phyloP scores from a whole-genome alignment of 2,797 vertebrate species.

The Australoheros facetus region DNA sequence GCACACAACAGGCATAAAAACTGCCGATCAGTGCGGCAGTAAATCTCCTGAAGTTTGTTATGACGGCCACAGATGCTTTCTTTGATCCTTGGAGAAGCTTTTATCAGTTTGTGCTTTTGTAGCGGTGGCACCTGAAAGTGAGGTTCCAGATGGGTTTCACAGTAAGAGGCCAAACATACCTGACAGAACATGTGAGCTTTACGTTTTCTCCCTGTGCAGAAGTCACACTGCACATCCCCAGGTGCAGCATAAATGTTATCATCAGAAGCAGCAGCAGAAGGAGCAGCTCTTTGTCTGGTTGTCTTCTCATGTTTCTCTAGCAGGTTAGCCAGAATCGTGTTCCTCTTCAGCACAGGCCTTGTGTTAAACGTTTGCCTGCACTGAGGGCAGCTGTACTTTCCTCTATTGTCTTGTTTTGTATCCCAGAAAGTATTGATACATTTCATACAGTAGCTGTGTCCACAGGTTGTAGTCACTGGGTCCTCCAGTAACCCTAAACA shows the following conservation, averaged over 20 bases:
- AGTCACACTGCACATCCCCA: constrained; percentile 55
- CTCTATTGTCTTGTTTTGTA: background rate
- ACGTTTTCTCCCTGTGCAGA: constrained; percentile 33
- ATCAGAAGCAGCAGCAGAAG: background rate
- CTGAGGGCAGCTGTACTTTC: constrained; percentile 57
- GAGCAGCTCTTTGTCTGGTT: background rate
- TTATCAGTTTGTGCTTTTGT: constrained; percentile 49
- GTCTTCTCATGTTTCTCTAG: constrained; percentile 36
- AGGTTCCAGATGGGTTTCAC: constrained; percentile 47
- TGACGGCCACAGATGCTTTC: constrained; percentile 54
- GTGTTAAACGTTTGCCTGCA: constrained; percentile 46
- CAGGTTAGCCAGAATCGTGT: constrained; percentile 44
- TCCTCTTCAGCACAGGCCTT: constrained; percentile 60
- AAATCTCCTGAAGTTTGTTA: constrained; percentile 54
- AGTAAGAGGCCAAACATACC: constrained; percentile 54
- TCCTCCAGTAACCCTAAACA: constrained; percentile 54
- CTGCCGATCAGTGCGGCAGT: constrained; percentile 54
- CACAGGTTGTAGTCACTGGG: constrained; percentile 61
- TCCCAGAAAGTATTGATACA: constrained; percentile 65
- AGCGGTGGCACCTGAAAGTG: constrained; percentile 37
- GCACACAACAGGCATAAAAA: constrained; percentile 56
- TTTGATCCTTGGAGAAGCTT: constrained; percentile 14
- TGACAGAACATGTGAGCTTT: constrained; percentile 58
- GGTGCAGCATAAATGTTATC: background rate
- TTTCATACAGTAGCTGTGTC: constrained; percentile 61